phyloP scores from a whole-genome alignment of 35 echinoderm and acorn worm genomes.

The Patiria miniata region DNA sequence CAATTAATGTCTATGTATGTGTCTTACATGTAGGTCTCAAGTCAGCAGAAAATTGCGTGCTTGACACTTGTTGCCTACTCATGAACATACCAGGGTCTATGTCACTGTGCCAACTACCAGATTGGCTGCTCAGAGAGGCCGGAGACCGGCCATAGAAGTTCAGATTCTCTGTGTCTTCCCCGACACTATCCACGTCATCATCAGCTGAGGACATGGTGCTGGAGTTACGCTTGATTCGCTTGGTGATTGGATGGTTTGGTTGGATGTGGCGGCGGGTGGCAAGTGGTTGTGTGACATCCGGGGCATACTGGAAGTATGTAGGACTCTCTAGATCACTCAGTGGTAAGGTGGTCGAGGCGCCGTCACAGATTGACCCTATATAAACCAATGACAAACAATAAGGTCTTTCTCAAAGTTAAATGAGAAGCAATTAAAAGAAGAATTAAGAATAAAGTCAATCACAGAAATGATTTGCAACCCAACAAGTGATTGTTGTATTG shows the following conservation, averaged over 20 bases:
- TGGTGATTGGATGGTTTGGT: slow-evolving; percentile 56
- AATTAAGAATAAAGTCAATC: too few species aligned
- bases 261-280: slow-evolving; percentile 48
- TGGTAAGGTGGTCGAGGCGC: not conserved
- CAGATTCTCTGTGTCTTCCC: slow-evolving; percentile 81
- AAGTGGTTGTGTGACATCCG: slow-evolving; percentile 54
- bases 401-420: too few species aligned
- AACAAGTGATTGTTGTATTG: not conserved
- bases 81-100: slow-evolving; percentile 69
- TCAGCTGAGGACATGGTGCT: slow-evolving; percentile 89
- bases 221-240: slow-evolving; percentile 94
- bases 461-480: not conserved
- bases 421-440: not conserved
- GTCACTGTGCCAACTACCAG: slow-evolving; percentile 95
- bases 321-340: slow-evolving; percentile 58
- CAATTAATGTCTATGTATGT: too few species aligned
- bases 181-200: slow-evolving; percentile 89
- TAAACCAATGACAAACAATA: not conserved
- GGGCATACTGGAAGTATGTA: slow-evolving; percentile 72
- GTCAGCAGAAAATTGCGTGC: too few species aligned
- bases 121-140: slow-evolving; percentile 87
- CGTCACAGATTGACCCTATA: slow-evolving; percentile 21
- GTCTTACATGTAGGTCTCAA: too few species aligned
- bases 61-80: too few species aligned
- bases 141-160: slow-evolving; percentile 84